Conservation (phyloP, 2,113 vertebrate genomes). For the Athene cunicularia region DNA sequence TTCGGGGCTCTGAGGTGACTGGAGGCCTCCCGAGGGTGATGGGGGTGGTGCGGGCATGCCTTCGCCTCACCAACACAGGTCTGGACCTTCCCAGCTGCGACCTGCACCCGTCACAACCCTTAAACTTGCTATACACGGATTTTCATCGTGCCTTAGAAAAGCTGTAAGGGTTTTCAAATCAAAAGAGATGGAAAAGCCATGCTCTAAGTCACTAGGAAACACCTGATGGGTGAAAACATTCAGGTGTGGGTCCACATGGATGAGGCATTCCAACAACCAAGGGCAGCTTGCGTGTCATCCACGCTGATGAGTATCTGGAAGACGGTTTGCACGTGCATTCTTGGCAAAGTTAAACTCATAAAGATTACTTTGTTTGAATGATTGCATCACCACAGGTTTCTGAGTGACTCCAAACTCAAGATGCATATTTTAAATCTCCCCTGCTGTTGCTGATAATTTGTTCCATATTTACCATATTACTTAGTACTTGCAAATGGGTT, state of each 20-base stretch:
- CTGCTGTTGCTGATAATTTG: conserved; percentile 72
- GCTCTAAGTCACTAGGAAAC: not conserved
- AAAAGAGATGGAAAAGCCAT: not conserved
- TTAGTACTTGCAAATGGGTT: conserved; percentile 67
- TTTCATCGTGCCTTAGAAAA: rapidly evolving
- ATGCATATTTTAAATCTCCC: conserved; percentile 52
- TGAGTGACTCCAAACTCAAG: conserved; percentile 38
- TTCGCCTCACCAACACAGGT: too few species aligned
- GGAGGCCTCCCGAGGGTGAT: rapidly evolving
- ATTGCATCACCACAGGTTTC: conserved; percentile 39
- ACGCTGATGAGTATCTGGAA: not conserved
- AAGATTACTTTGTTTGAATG: conserved; percentile 16
- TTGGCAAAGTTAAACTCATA: not conserved
- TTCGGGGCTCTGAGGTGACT: not conserved
- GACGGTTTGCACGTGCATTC: not conserved
- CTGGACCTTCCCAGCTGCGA: not conserved
- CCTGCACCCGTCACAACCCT: not conserved
- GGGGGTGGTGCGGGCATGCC: rapidly evolving
- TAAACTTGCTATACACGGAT: rapidly evolving
- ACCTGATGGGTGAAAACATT: not conserved
- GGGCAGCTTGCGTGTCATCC: not conserved
- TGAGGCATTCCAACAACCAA: not conserved
- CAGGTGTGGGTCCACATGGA: not conserved
- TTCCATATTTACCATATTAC: conserved; percentile 70
- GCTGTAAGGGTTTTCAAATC: not conserved